Evolutionary conservation across 30 jellyfish, hydroid and myxozoan species (phyloP).

Genomic region (Aurelia coerulea): DNA sequence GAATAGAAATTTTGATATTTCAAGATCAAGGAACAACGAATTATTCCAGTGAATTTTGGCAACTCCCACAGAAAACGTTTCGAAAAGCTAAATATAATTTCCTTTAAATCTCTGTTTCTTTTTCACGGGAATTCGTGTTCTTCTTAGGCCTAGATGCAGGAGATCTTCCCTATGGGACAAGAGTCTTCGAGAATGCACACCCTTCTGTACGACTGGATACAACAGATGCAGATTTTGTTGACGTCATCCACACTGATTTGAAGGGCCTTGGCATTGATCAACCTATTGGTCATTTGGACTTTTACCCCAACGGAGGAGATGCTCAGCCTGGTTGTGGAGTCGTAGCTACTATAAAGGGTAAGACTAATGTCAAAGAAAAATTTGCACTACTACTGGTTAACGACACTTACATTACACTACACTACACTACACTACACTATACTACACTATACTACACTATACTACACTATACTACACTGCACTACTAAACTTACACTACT

Average conservation of each 20-base stretch:
- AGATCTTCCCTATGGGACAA: constrained; percentile 59
- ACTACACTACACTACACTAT: too few relatives aligned
- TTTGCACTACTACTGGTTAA: too few relatives aligned
- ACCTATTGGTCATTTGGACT: constrained; percentile 85
- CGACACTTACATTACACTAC: too few relatives aligned
- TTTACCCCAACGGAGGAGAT: constrained; percentile 91
- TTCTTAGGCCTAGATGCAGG: constrained; percentile 82
- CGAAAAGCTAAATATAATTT: too few relatives aligned
- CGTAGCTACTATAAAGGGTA: constrained; percentile 36
- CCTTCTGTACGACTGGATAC: constrained; percentile 68
- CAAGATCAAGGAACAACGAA: too few relatives aligned
- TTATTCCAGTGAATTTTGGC: too few relatives aligned
- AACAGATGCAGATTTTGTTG: constrained; percentile 84
- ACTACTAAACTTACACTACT: too few relatives aligned
- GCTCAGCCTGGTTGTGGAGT: constrained; percentile 82
- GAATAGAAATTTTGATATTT: too few relatives aligned
- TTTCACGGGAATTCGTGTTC: neutral
- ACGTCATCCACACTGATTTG: constrained; percentile 74
- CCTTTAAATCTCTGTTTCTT: too few relatives aligned
- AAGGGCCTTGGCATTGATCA: constrained; percentile 70
- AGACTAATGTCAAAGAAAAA: neutral
- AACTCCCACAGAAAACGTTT: too few relatives aligned
- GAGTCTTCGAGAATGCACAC: constrained; percentile 66
- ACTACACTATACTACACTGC: too few relatives aligned
- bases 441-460: too few relatives aligned